Evolutionary conservation across 2,888 invertebrate species (phyloP).

Genomic region (Microctonus hyperodae): DNA sequence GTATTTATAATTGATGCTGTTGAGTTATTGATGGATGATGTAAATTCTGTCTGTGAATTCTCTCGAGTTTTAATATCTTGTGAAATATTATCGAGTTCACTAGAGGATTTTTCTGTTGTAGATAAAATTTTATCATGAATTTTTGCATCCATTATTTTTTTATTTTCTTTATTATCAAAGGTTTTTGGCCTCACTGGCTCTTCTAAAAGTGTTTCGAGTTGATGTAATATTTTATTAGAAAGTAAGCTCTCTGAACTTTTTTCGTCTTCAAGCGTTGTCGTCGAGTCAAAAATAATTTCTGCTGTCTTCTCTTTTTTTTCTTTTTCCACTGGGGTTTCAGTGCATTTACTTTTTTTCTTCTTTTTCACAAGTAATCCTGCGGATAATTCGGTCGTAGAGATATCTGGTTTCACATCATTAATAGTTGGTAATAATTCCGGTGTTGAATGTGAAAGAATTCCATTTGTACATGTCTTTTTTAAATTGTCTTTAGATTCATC

Average conservation of each 20-base stretch:
- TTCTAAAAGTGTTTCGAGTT: conserved; percentile 31
- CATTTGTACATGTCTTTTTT: background rate
- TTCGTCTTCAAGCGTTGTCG: conserved; percentile 26
- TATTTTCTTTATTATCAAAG: conserved; percentile 1
- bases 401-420: conserved; percentile 34
- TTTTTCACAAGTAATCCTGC: conserved; percentile 44
- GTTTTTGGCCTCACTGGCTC: conserved; percentile 8
- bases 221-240: conserved; percentile 44
- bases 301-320: conserved; percentile 43
- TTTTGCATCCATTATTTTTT: conserved; percentile 10
- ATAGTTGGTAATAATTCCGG: conserved; percentile 11
- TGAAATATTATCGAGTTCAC: conserved; percentile 7
- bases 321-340: conserved; percentile 44
- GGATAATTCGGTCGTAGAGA: conserved; percentile 42
- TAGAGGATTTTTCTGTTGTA: background rate
- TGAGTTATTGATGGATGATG: conserved; percentile 30
- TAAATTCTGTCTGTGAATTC: background rate
- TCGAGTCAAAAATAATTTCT: conserved; percentile 39
- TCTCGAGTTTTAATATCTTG: background rate
- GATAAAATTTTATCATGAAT: background rate
- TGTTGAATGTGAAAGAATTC: background rate
- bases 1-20: conserved; percentile 45
- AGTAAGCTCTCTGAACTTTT: conserved; percentile 30
- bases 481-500: conserved; percentile 5
- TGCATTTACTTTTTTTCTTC: conserved; percentile 46